A percentile compares a stretch with the other conserved stretches of the same genome.
These are phyloP conservation scores for Coecobrya sp. DNA, from an alignment of 2,888 invertebrate species.

Conservation along the genomic window DNA sequence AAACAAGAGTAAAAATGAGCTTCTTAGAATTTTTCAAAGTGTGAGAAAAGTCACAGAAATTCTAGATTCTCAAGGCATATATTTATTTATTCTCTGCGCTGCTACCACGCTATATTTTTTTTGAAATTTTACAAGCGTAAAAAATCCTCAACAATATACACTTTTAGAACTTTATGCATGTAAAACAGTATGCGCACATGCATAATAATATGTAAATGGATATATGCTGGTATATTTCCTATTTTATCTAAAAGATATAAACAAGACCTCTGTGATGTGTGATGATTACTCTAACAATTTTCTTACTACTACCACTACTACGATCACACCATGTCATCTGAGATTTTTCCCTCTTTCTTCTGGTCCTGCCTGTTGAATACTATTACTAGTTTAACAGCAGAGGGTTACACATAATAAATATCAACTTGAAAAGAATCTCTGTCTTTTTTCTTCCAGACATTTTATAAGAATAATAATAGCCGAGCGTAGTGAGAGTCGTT, in stretches of 20 bases:
- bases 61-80: slow-evolving; percentile 38
- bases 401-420: slow-evolving; percentile 70
- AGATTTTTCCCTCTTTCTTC: slow-evolving; percentile 5
- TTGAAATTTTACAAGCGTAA: slow-evolving; percentile 4
- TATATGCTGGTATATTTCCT: slow-evolving; percentile 41
- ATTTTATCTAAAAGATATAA: too few species aligned
- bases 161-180: background rate
- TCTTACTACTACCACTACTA: slow-evolving; percentile 7
- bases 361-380: slow-evolving; percentile 61
- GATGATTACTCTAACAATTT: slow-evolving; percentile 57
- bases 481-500: background rate
- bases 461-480: slow-evolving; percentile 28
- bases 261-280: background rate
- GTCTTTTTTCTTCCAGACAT: slow-evolving; percentile 44
- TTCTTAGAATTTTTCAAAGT: slow-evolving; percentile 68
- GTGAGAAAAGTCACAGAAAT: slow-evolving; percentile 68
- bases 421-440: slow-evolving; percentile 67
- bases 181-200: background rate
- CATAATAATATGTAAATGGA: background rate
- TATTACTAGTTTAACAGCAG: slow-evolving; percentile 1
- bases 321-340: background rate
- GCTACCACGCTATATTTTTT: slow-evolving; percentile 10
- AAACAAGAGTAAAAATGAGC: slow-evolving; percentile 37
- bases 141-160: background rate
- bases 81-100: slow-evolving; percentile 67